A percentile compares a stretch with the other conserved stretches of the same genome.
Conservation (phyloP, 2,113 vertebrate species). For the Cololabis saira region DNA sequence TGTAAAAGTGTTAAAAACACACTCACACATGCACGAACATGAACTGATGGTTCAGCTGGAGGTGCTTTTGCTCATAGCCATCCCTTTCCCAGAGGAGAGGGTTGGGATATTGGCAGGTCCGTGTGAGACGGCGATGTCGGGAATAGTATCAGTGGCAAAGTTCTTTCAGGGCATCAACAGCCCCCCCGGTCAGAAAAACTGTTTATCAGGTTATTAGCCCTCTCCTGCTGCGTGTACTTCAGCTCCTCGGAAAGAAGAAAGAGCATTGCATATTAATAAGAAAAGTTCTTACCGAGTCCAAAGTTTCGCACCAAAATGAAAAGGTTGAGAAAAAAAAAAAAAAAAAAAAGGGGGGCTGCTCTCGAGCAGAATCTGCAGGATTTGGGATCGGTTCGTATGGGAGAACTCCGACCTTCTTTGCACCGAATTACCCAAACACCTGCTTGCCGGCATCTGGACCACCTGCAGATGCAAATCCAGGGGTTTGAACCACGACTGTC, state of each 20-base stretch:
- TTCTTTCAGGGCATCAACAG: conserved; percentile 1
- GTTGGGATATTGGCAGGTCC: not conserved
- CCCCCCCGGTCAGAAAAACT: not conserved
- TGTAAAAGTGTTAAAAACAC: too few species aligned
- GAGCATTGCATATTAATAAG: not conserved
- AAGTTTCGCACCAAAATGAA: not conserved
- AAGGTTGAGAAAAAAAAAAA: not conserved
- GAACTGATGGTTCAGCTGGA: conserved; percentile 1
- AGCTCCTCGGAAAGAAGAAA: not conserved
- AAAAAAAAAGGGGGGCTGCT: too few species aligned
- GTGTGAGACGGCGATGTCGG: not conserved
- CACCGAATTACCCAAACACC: conserved; percentile 32
- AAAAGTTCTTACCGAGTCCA: not conserved
- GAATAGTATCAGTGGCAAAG: conserved; percentile 10
- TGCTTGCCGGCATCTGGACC: conserved; percentile 34
- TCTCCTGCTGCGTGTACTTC: not conserved
- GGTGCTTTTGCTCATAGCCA: conserved; percentile 60
- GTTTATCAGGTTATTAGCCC: not conserved
- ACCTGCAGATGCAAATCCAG: conserved; percentile 1
- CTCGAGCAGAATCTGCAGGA: not conserved
- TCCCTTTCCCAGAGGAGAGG: conserved; percentile 8
- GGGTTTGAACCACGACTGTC: conserved; percentile 18
- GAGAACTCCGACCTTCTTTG: conserved; percentile 23
- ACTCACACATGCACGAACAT: not conserved
- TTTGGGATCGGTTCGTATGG: conserved; percentile 44